Evolutionary conservation across 1,140 invertebrate species (phyloP), one percentile per base, ranked within the genome.

Genomic region (Dendrolimus kikuchii): DNA sequence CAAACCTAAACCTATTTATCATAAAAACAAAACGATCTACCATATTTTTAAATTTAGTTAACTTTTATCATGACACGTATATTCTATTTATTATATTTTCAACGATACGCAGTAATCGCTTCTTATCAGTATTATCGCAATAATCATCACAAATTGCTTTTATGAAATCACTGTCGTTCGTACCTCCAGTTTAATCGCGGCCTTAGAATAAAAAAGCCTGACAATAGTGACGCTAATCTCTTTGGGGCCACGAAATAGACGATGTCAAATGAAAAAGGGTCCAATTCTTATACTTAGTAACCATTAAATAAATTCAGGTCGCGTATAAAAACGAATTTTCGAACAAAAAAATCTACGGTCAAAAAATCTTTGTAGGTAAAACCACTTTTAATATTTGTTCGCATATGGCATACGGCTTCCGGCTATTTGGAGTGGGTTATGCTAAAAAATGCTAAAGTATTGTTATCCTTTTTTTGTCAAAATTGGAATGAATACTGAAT

Each of bases 361-460:
- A 76, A 81, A 82, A 80, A 71, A 59, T 66, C 66, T 66, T 72
- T 70, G 58, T 62, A 68, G 76, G 66, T 70, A 61, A 46, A 68
- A 77, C 74, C 81, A 75, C 75, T 82, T 71, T 77, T 77, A 81
- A 86, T 86, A 83, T 86, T 84, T 86, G 79, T 81, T 66, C 71
- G 53, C 78, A 78, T 74, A 83, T 79, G 82, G 53, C 78, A 78
- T 74, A 83, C 77, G 82, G 79, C 74, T 86, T 86, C 81, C 81
- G 81, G 82, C 77, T 75, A 81, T 76, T 86, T 81, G 40, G 80
- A 83, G 80, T 79, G 76, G 79, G 78, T 82, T 83, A 81, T 77
- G 77, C 74, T 79, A 84, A 82, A 83, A 74, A 80, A 74, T 68
- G 47, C 49, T 37, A 48, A 48, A 45, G 44, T 5, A 46, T 23